phyloP scores from a whole-genome alignment of 1,140 invertebrate genomes.

The Triops cancriformis region DNA sequence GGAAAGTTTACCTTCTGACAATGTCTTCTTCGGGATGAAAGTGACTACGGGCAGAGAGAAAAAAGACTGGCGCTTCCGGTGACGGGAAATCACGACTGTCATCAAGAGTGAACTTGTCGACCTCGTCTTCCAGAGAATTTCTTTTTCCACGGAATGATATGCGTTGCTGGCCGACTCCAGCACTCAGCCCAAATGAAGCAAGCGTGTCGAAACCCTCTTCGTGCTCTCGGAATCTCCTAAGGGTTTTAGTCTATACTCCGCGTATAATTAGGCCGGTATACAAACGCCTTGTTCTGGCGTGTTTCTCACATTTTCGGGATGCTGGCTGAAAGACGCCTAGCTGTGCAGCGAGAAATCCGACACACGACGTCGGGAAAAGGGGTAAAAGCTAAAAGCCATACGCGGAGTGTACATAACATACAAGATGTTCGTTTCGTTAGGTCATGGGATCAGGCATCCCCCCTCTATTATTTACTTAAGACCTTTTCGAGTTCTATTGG shows the following conservation, averaged over 20 bases:
- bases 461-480: background rate
- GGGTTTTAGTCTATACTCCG: background rate
- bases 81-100: constrained; percentile 6
- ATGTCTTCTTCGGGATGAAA: background rate
- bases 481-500: background rate
- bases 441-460: background rate
- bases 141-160: background rate
- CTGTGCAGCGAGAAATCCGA: background rate
- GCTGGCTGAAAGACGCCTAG: background rate
- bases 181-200: background rate
- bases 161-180: background rate
- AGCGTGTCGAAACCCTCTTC: background rate
- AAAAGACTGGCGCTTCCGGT: background rate
- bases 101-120: background rate
- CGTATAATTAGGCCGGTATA: constrained; percentile 1
- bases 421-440: background rate
- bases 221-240: background rate
- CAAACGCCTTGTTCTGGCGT: background rate
- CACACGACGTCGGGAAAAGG: background rate
- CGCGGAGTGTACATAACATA: background rate
- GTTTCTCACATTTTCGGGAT: background rate
- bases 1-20: background rate
- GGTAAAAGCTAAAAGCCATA: background rate
- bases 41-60: background rate
- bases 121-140: background rate